phyloP scores from a whole-genome alignment of 2,888 invertebrate species.

The Ectropis crepuscularia region DNA sequence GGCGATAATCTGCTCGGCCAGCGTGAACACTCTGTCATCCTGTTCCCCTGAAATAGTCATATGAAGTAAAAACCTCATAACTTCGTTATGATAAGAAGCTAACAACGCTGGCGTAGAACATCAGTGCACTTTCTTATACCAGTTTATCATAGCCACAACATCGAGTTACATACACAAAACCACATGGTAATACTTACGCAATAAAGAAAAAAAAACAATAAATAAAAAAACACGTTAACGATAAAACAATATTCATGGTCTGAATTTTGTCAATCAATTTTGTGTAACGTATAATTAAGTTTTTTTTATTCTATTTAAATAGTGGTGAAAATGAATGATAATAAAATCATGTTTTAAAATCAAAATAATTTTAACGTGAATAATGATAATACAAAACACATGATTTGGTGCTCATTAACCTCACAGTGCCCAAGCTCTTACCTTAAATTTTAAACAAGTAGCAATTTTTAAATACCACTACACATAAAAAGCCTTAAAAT shows the following conservation, averaged over 20 bases:
- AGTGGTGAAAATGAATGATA: conserved; percentile 14
- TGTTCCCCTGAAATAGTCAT: conserved; percentile 91
- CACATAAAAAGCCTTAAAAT: conserved; percentile 81
- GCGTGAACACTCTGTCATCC: conserved; percentile 94
- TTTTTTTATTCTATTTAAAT: background rate
- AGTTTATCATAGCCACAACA: conserved; percentile 12
- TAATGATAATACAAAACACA: conserved; percentile 32
- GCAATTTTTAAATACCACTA: conserved; percentile 60
- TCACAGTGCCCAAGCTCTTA: conserved; percentile 54
- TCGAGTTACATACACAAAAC: background rate
- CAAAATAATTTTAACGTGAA: conserved; percentile 12
- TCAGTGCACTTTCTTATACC: conserved; percentile 5
- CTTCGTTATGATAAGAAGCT: conserved; percentile 40
- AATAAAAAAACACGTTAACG: background rate
- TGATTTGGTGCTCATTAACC: conserved; percentile 39
- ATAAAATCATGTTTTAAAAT: conserved; percentile 6
- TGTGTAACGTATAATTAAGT: background rate
- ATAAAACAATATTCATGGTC: background rate
- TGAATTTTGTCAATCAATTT: background rate
- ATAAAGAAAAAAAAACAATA: background rate
- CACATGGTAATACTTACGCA: background rate
- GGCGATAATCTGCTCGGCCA: conserved; percentile 99
- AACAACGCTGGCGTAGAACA: conserved; percentile 5
- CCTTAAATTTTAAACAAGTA: conserved; percentile 46
- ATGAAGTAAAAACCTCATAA: conserved; percentile 63